A percentile compares a stretch with the other conserved stretches of the same genome.
Evolutionary conservation across 1,140 invertebrate genomes (phyloP).

Genomic region (Eueides isabella): DNA sequence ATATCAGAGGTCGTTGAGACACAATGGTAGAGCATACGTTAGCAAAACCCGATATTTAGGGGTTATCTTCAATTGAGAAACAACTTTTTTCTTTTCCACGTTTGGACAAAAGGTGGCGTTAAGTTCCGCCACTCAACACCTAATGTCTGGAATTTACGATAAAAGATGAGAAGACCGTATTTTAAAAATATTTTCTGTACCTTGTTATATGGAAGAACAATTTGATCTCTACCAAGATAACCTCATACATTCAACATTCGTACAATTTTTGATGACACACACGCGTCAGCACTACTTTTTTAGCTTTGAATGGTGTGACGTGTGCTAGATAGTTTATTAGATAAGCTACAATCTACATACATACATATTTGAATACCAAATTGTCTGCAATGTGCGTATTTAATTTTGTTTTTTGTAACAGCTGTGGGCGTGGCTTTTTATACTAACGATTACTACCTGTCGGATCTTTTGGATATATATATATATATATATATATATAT

Average conservation of each 20-base stretch:
- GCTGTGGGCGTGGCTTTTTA: neutral
- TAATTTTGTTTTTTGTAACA: neutral
- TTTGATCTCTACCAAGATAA: neutral
- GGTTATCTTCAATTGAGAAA: no score
- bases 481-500: neutral
- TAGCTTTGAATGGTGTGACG: slow-evolving; percentile 22
- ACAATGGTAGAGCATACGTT: no score
- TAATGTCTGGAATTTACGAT: no score
- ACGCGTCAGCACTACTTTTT: slow-evolving; percentile 22
- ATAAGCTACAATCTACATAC: slow-evolving; percentile 1
- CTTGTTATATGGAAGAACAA: neutral
- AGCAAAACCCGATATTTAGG: no score
- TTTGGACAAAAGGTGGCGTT: no score
- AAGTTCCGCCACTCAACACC: no score
- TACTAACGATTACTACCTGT: neutral
- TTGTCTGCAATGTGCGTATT: neutral
- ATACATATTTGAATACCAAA: slow-evolving; percentile 4
- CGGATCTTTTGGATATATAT: neutral
- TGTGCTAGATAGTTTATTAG: slow-evolving; percentile 18
- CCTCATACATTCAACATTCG: neutral
- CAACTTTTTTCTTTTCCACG: no score
- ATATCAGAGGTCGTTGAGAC: no score
- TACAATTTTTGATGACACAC: neutral
- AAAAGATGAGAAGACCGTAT: no score
- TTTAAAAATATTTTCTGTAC: neutral